These are phyloP conservation scores for Spodoptera picta DNA, from an alignment of 2,888 invertebrate species.

Conservation along the genomic window DNA sequence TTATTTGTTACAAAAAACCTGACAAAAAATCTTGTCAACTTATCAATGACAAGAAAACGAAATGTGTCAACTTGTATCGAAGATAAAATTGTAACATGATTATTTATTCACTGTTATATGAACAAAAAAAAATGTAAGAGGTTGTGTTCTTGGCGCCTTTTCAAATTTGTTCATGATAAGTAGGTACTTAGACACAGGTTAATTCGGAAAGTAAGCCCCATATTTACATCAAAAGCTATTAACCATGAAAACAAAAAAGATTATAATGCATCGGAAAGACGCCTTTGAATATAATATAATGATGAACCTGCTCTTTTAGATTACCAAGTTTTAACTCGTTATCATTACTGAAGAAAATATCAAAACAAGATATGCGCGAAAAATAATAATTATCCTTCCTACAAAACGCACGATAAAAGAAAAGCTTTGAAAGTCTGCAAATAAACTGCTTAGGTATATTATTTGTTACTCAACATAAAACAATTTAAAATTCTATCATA, in stretches of 20 bases:
- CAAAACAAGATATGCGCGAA: too few relatives aligned
- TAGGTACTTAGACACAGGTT: neutral
- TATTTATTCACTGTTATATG: conserved; percentile 37
- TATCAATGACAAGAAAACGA: conserved; percentile 44
- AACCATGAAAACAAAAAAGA: too few relatives aligned
- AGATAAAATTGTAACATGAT: conserved; percentile 31
- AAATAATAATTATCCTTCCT: too few relatives aligned
- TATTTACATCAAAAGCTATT: too few relatives aligned
- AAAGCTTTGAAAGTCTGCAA: too few relatives aligned
- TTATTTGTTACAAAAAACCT: conserved; percentile 29
- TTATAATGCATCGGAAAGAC: neutral
- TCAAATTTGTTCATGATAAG: conserved; percentile 1
- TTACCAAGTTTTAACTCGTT: too few relatives aligned
- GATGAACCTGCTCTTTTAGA: too few relatives aligned
- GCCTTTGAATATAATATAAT: neutral
- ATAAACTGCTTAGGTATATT: too few relatives aligned
- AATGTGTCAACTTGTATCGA: conserved; percentile 36
- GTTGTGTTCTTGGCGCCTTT: conserved; percentile 13
- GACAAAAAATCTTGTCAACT: conserved; percentile 33
- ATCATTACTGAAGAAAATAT: too few relatives aligned
- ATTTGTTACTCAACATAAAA: neutral
- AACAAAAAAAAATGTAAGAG: conserved; percentile 1
- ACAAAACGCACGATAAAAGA: too few relatives aligned
- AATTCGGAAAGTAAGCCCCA: too few relatives aligned
- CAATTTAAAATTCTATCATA: neutral